A percentile compares a stretch with the other conserved stretches of the same genome.
Conservation (phyloP, 1,140 invertebrate genomes). For the Sitodiplosis mosellana region DNA sequence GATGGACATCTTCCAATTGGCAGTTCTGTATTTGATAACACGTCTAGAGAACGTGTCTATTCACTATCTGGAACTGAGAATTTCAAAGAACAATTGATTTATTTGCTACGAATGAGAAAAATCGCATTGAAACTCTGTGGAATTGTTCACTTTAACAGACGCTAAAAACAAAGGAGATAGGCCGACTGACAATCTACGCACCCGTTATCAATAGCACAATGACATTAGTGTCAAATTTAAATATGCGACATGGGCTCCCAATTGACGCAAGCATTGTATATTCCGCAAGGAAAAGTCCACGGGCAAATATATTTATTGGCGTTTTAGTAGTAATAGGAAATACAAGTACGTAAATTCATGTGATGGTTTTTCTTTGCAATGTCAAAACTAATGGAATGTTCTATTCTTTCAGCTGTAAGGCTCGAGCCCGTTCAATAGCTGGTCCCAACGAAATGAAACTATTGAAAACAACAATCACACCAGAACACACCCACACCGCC, state of each 20-base stretch:
- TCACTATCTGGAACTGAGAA: slow-evolving; percentile 74
- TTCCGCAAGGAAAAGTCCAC: too few relatives aligned
- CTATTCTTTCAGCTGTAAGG: too few relatives aligned
- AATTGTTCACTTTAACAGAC: slow-evolving; percentile 33
- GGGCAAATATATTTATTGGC: too few relatives aligned
- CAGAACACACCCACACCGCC: too few relatives aligned
- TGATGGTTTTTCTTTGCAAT: too few relatives aligned
- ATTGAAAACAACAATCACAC: too few relatives aligned
- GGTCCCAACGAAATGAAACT: too few relatives aligned
- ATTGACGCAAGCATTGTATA: slow-evolving; percentile 59
- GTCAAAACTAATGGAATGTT: too few relatives aligned
- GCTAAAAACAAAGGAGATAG: slow-evolving; percentile 52
- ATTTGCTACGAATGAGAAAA: too few relatives aligned
- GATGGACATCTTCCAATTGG: slow-evolving; percentile 80
- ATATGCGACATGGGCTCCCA: slow-evolving; percentile 52
- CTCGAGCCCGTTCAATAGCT: too few relatives aligned
- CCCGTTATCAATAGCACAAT: slow-evolving; percentile 65
- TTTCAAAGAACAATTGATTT: slow-evolving; percentile 71
- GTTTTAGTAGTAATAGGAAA: too few relatives aligned
- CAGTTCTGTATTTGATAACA: slow-evolving; percentile 72
- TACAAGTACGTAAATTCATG: too few relatives aligned
- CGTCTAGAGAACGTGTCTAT: slow-evolving; percentile 81
- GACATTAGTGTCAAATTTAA: slow-evolving; percentile 39
- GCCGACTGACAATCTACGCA: slow-evolving; percentile 64
- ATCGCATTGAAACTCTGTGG: not conserved